These are phyloP conservation scores for Polietes domitor DNA, from an alignment of 2,888 invertebrate species.

Conservation along the genomic window DNA sequence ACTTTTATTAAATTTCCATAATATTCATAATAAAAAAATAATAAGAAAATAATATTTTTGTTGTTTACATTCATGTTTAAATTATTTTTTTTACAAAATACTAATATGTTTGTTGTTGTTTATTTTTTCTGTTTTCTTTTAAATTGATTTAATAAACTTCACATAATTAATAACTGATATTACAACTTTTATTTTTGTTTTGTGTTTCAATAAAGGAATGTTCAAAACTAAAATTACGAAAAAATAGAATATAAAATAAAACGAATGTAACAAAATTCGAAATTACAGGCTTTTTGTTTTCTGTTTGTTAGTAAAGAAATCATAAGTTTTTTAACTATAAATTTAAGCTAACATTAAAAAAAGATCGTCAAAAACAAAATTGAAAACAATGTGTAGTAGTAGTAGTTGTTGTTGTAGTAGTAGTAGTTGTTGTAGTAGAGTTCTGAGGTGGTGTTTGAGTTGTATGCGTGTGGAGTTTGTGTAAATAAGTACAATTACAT, in stretches of 20 bases:
- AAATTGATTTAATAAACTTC: constrained; percentile 43
- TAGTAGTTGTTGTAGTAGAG: constrained; percentile 6
- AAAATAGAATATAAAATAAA: constrained; percentile 28
- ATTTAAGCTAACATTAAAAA: constrained; percentile 51
- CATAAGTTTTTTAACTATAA: constrained; percentile 47
- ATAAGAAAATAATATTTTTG: constrained; percentile 36
- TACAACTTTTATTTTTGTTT: constrained; percentile 30
- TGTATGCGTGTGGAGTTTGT: constrained; percentile 19
- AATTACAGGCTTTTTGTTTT: neutral
- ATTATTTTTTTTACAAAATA: constrained; percentile 44
- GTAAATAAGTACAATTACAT: constrained; percentile 62
- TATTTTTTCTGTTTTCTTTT: constrained; percentile 23
- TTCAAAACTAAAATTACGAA: constrained; percentile 47
- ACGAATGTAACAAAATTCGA: constrained; percentile 23
- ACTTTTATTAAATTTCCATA: constrained; percentile 52
- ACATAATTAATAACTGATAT: constrained; percentile 42
- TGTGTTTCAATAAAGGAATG: constrained; percentile 57
- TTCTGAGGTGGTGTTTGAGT: constrained; percentile 1
- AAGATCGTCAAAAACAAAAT: constrained; percentile 5
- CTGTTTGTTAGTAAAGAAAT: constrained; percentile 10
- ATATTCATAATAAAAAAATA: constrained; percentile 43
- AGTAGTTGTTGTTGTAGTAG: neutral
- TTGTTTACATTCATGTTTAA: constrained; percentile 25
- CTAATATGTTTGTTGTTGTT: constrained; percentile 19
- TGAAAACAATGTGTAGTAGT: constrained; percentile 1